Conservation (phyloP, 1,140 invertebrate genomes). For the Grapholita molesta region DNA sequence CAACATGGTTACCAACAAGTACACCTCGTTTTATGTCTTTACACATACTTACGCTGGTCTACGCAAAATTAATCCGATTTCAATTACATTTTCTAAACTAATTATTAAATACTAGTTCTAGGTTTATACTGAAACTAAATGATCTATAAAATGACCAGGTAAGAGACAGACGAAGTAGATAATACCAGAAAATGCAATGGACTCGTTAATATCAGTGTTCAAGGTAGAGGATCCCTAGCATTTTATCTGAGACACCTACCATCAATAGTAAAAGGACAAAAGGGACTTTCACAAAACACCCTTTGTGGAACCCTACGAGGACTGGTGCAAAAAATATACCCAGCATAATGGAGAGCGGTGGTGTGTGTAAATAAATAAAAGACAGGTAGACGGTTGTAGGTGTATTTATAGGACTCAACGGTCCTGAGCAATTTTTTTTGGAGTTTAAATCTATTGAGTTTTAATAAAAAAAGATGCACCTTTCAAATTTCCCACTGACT, state of each 20-base stretch:
- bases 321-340: slow-evolving; percentile 54
- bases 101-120: background rate
- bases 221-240: slow-evolving; percentile 10
- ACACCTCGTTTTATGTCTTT: no score
- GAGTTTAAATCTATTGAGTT: slow-evolving; percentile 26
- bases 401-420: slow-evolving; percentile 60
- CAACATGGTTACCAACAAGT: no score
- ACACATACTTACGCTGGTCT: background rate
- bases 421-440: slow-evolving; percentile 51
- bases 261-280: slow-evolving; percentile 43
- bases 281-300: slow-evolving; percentile 47
- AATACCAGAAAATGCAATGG: background rate
- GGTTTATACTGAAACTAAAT: background rate
- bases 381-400: slow-evolving; percentile 71
- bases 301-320: slow-evolving; percentile 47
- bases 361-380: slow-evolving; percentile 69
- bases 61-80: background rate
- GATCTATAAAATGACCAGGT: background rate
- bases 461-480: slow-evolving; percentile 49
- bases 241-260: slow-evolving; percentile 21
- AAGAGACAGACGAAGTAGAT: background rate
- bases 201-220: background rate
- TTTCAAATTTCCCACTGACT: slow-evolving; percentile 63
- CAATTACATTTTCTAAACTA: background rate
- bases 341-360: slow-evolving; percentile 50